Conservation (phyloP, 2,888 invertebrate species). For the Chloroclysta siterata region DNA sequence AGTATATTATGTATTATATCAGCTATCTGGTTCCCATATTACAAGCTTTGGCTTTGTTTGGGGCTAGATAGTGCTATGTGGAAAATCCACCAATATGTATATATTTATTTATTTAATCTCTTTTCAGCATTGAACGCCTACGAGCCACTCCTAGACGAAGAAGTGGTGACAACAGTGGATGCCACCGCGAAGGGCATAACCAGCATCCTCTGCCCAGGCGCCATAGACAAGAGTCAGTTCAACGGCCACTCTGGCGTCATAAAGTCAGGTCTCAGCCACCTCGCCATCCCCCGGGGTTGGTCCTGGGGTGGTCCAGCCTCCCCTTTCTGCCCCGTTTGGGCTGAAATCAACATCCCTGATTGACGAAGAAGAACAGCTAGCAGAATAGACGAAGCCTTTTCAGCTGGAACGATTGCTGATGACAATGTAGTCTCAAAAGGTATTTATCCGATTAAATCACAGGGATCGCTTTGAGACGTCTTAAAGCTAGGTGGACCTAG, state of each 20-base stretch:
- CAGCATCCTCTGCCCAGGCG: conserved; percentile 63
- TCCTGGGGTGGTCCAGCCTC: conserved; percentile 92
- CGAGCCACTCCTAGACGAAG: conserved; percentile 66
- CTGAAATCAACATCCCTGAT: conserved; percentile 85
- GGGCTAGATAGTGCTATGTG: no score
- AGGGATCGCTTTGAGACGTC: no score
- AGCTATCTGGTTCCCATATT: no score
- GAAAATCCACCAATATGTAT: no score
- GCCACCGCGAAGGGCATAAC: conserved; percentile 59
- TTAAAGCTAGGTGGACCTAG: no score
- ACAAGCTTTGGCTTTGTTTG: no score
- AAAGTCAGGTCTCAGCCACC: conserved; percentile 88
- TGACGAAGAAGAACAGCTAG: conserved; percentile 54
- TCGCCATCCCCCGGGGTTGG: conserved; percentile 94
- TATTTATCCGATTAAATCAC: no score
- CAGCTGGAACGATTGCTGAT: no score
- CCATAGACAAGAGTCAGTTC: conserved; percentile 59
- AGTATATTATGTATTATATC: no score
- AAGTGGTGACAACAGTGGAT: conserved; percentile 67
- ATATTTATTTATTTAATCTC: no score
- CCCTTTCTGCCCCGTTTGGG: conserved; percentile 90
- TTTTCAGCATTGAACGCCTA: conserved; percentile 68
- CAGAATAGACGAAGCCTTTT: no score
- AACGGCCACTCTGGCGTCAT: conserved; percentile 87
- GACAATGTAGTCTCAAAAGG: no score